Conservation (phyloP, 2,888 invertebrate species). For the Exephanes ischioxanthus region DNA sequence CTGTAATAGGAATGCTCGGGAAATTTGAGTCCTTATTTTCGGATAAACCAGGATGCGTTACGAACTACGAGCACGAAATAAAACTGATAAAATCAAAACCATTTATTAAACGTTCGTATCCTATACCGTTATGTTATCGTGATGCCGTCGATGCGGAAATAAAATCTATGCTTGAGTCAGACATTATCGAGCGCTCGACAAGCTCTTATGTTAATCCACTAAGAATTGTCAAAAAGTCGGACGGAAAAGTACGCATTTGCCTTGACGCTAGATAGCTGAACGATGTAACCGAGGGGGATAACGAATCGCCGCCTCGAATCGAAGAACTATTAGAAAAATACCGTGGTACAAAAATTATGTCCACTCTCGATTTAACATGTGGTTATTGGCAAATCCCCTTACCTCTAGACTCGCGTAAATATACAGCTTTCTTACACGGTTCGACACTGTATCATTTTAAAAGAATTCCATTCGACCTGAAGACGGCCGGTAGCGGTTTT, state of each 20-base stretch:
- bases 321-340: constrained; percentile 21
- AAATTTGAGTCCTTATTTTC: not conserved
- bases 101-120: constrained; percentile 5
- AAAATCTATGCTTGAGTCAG: not conserved
- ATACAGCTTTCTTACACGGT: constrained; percentile 23
- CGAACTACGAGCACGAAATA: not conserved
- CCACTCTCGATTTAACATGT: not conserved
- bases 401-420: not conserved
- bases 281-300: not conserved
- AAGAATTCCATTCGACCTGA: not conserved
- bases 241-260: not conserved
- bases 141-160: not conserved
- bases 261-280: constrained; percentile 13
- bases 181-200: constrained; percentile 23
- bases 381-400: constrained; percentile 24
- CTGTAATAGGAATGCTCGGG: not conserved
- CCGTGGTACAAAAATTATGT: constrained; percentile 22
- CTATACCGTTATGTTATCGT: not conserved
- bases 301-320: not conserved
- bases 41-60: not conserved
- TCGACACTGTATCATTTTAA: constrained; percentile 18
- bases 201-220: constrained; percentile 19
- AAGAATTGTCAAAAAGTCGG: constrained; percentile 3
- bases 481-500: not conserved
- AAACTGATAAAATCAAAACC: not conserved